Base-by-base conservation (phyloP, 2,797 vertebrate genomes). In the Odontamblyopus lacepedii region DNA sequence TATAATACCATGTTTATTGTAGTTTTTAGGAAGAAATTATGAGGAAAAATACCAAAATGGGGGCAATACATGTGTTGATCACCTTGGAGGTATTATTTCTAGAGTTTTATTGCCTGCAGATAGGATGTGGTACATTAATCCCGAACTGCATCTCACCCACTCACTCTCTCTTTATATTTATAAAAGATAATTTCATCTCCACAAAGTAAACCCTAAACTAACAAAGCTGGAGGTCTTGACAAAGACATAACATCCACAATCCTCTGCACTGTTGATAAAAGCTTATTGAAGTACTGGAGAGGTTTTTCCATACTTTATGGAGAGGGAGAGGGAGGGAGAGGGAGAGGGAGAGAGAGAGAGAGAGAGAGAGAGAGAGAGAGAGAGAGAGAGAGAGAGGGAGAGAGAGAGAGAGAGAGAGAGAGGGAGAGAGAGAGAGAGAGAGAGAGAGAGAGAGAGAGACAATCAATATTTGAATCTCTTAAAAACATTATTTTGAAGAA, bases 81-180 rank as follows among this genome's bases (percentile, higher is more conserved):
- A 88, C 80, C 86, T 87, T 69, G 44, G 69, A 85, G 82, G 80
- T 69, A 76, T 87, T 60, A 70, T 30, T 67, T 71, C 78, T 85
- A 71, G 77, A 79, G 78, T 87, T 75, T 84, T 72, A 71, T 78
- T 75, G 80, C 74, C 79, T 75, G 29, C 29, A 69, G 76, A 89
- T 81, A 78, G 72, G 74, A 91, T 85, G 78, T 78, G 77, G 72
- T 53, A 79, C 78, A 89, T 90, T 88, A 86, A 85, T 92, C 83
- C 70, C 77, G 80, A 84, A 88, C 84, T 80, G 73, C 73, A 75
- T 78, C 72, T 27, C 76, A 76, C 83, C 71, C 67, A 62, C 64
- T 53, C 76, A 68, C 78, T 75, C 77, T 71, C 71, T 77, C 72
- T 71, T 72, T 50, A 65, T 63, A 76, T 73, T 78, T 66, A 64